Conservation (phyloP, 1,140 invertebrate species). For the Trichoplusia ni region DNA sequence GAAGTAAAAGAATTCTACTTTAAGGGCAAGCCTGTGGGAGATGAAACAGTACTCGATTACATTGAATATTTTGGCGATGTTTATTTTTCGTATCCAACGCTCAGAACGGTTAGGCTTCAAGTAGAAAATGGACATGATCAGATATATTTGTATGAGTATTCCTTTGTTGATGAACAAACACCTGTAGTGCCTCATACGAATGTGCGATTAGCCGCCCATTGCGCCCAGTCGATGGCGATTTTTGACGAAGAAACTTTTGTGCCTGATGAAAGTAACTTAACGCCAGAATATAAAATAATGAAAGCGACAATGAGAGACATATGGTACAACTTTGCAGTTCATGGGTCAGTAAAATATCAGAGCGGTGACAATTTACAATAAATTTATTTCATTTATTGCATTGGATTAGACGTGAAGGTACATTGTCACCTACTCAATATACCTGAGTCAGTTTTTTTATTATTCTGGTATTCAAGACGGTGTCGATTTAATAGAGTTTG, state of each 20-base stretch:
- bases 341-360: not conserved
- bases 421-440: no score
- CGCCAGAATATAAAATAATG: slow-evolving; percentile 28
- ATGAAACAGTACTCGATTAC: slow-evolving; percentile 47
- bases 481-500: no score
- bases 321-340: slow-evolving; percentile 34
- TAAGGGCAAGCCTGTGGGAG: slow-evolving; percentile 37
- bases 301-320: slow-evolving; percentile 31
- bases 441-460: no score
- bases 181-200: not conserved
- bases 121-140: slow-evolving; percentile 48
- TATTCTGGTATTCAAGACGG: no score
- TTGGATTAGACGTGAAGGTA: no score
- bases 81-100: slow-evolving; percentile 45
- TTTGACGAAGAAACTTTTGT: not conserved
- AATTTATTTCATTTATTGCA: no score
- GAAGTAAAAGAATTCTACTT: slow-evolving; percentile 55
- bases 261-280: not conserved
- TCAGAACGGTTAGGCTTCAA: slow-evolving; percentile 47
- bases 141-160: slow-evolving; percentile 60
- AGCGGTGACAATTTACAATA: no score
- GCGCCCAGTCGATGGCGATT: not conserved
- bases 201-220: not conserved
- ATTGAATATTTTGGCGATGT: slow-evolving; percentile 60
- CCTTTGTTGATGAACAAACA: slow-evolving; percentile 41